Evolutionary conservation across 2,888 invertebrate genomes (phyloP), one percentile per base, ranked within the genome.

Genomic region (Lasioglossum villosulum): DNA sequence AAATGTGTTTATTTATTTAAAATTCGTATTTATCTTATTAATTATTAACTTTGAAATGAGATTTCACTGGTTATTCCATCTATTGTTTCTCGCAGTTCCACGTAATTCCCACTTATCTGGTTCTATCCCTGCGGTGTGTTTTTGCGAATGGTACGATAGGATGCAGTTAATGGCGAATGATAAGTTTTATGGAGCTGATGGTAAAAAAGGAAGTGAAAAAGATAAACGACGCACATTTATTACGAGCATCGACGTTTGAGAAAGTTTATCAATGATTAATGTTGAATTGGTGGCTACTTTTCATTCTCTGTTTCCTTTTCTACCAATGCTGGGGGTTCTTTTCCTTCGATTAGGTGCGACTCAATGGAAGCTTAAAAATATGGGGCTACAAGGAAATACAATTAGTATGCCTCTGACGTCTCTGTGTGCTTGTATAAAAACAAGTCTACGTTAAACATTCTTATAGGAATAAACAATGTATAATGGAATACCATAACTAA

Each of bases 211-310:
- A 48, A 76, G n/a, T 12, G 48, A 75, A 78, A 82, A 81, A 82
- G 89, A 88, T 89, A 87, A 89, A 89, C 80, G 86, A 80, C 52
- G 80, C 63, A 85, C 76, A 89, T 89, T 89, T 89, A 82, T 87
- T 88, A 82, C 76, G n/a, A 63, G 42, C 68, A 78, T 82, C 86
- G 89, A 84, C 88, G 75, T 87, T 80, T 75, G 76, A 80, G 89
- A 87, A 87, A 83, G 80, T 83, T 86, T 89, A 89, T 89, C 88
- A 89, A 79, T 89, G 89, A 89, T 89, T 89, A 89, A 89, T 89
- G 89, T 76, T 42, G 76, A 78, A 89, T 89, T 80, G 78, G 66
- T 23, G 30, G 63, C 27, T 75, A 75, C 23, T 63, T 75, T 80
- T 73, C 66, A n/a, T 74, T 71, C 56, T n/a, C 37, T 19, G 5